A percentile compares a stretch with the other conserved stretches of the same genome.
Evolutionary conservation across 2,113 vertebrate genomes (phyloP).

Genomic region (Chloropsis hardwickii): DNA sequence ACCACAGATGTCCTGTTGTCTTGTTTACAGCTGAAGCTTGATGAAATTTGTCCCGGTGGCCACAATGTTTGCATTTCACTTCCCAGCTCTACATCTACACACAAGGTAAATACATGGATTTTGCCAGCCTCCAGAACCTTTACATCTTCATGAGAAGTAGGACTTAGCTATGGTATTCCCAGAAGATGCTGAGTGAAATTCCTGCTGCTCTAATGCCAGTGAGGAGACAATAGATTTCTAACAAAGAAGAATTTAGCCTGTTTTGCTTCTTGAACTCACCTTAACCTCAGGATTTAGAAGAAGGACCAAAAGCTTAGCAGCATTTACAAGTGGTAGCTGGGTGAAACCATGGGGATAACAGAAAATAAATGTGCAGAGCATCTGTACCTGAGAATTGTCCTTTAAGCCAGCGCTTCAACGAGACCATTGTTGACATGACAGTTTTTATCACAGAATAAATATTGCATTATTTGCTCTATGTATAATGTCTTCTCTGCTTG

Average conservation of each 20-base stretch:
- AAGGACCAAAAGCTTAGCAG: background rate
- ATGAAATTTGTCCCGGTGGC: background rate
- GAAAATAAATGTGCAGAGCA: background rate
- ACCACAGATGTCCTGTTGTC: background rate
- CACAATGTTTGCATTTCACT: background rate
- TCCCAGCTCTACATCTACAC: background rate
- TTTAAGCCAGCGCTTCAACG: background rate
- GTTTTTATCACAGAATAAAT: background rate
- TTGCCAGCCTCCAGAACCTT: background rate
- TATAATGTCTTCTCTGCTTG: background rate
- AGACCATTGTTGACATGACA: background rate
- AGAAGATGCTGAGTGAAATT: background rate
- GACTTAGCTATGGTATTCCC: background rate
- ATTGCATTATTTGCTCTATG: background rate
- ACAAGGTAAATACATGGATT: background rate
- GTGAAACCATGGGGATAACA: background rate
- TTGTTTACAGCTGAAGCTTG: background rate
- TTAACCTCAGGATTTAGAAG: background rate
- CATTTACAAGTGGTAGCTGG: background rate
- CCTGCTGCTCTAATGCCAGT: background rate
- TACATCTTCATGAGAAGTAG: background rate
- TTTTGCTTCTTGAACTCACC: background rate
- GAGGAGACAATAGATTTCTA: background rate
- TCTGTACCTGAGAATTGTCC: background rate
- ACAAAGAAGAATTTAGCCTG: background rate